Evolutionary conservation across 2,797 vertebrate species (phyloP).

Genomic region (Cheirogaleus major): DNA sequence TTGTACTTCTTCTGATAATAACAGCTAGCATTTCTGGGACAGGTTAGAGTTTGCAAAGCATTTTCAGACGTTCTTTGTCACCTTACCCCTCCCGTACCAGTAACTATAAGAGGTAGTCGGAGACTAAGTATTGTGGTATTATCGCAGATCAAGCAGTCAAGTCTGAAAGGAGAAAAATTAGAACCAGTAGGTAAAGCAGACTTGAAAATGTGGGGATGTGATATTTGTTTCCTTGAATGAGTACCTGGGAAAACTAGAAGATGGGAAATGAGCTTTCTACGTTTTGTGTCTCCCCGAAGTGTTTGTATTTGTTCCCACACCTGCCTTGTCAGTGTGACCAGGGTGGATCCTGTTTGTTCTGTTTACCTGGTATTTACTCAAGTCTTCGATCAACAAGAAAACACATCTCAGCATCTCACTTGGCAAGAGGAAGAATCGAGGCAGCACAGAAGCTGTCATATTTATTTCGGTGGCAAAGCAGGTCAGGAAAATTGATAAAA

Average conservation of each 20-base stretch:
- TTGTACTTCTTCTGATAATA: too few relatives aligned
- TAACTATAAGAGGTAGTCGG: background rate
- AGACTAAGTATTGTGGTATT: background rate
- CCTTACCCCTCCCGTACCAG: background rate
- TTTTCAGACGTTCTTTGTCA: background rate
- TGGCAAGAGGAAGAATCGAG: conserved; percentile 87
- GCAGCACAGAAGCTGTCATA: conserved; percentile 86
- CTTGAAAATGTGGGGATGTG: background rate
- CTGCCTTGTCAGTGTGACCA: conserved; percentile 81
- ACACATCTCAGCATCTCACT: conserved; percentile 85
- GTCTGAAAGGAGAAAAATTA: background rate
- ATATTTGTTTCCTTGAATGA: conserved; percentile 73
- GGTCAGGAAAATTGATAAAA: conserved; percentile 90
- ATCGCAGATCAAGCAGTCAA: background rate
- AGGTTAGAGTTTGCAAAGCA: background rate
- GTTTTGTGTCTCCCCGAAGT: conserved; percentile 49
- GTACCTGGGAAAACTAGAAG: background rate
- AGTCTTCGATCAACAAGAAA: conserved; percentile 85
- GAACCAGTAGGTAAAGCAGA: background rate
- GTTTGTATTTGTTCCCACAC: conserved; percentile 73
- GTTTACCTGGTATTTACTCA: conserved; percentile 86
- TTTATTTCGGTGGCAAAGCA: conserved; percentile 89
- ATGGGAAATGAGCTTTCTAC: background rate
- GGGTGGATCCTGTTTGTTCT: conserved; percentile 84
- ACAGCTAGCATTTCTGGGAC: background rate